phyloP scores from a whole-genome alignment of 2,888 invertebrate species.

The Brachynemurus nebulosus region DNA sequence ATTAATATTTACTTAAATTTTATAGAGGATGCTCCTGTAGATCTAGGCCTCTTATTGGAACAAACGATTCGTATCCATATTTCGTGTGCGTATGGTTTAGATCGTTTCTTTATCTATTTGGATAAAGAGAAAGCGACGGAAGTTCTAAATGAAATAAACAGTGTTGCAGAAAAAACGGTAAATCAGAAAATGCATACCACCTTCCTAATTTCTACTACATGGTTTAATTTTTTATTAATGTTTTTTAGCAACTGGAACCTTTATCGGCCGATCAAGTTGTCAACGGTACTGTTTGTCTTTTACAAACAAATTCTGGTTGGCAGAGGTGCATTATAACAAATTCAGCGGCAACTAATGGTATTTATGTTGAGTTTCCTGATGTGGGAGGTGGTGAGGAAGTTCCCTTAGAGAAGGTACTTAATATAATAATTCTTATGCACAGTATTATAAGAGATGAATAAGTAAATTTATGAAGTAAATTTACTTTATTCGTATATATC shows the following conservation, averaged over 20 bases:
- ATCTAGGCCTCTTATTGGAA: constrained; percentile 30
- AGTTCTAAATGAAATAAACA: constrained; percentile 20
- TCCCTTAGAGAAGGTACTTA: constrained; percentile 29
- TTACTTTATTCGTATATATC: no score
- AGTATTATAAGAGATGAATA: no score
- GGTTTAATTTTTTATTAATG: constrained; percentile 8
- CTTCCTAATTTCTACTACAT: constrained; percentile 4
- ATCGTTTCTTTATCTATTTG: constrained; percentile 33
- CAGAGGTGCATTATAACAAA: constrained; percentile 33
- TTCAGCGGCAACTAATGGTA: constrained; percentile 25
- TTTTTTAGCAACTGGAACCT: constrained; percentile 23
- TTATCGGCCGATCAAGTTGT: constrained; percentile 28
- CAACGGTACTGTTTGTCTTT: constrained; percentile 34
- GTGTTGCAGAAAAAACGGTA: constrained; percentile 25
- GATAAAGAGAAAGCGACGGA: constrained; percentile 26
- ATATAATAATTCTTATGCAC: no score
- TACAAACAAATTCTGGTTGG: constrained; percentile 29
- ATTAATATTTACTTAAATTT: constrained; percentile 1
- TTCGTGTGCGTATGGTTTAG: constrained; percentile 29
- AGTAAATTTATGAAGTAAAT: no score
- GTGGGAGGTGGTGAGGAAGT: constrained; percentile 32
- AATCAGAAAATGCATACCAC: no score
- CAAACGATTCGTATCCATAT: constrained; percentile 33
- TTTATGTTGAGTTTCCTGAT: constrained; percentile 32
- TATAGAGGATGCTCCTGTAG: constrained; percentile 22